Base-by-base conservation (phyloP, 1,140 invertebrate species). In the Chironomus striatipennis region DNA sequence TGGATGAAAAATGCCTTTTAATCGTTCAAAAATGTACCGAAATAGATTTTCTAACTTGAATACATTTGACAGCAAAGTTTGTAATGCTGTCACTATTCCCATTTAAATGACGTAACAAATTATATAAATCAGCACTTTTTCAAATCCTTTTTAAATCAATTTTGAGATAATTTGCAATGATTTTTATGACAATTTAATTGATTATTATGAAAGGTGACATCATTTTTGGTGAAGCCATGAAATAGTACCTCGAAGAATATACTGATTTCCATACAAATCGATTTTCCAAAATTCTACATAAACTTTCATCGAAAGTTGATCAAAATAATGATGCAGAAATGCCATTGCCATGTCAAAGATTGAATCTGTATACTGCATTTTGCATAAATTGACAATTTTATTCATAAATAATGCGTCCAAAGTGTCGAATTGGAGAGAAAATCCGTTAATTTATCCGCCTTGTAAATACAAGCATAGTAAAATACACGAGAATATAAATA, bases 281-380 rank as follows among this genome's bases (percentile, higher is more conserved):
- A 57, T 57, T 57, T 57, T 57, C 47, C 47, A 57, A 57, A 57
- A 57, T 57, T 57, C 47, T n/a, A 57, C 47, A 57, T 57, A 57
- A 57, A 57, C 12, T 57, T 57, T 57, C 47, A 57, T n/a, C 47
- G 47, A 12, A 57, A n/a, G 47, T n/a, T n/a, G 12, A 57, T 57
- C 12, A 57, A n/a, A n/a, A 5, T 57, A 1, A 15, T 57, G 47
- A 57, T 5, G n/a, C 47, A 57, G 5, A 15, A 57, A 57, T 57
- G 47, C n/a, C 47, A 5, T 12, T 57, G n/a, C 47, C 47, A 57
- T 57, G 4, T 57, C n/a, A n/a, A 12, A 57, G 47, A 57, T n/a
- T n/a, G 12, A 57, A n/a, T 5, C 47, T 57, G 5, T 12, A n/a
- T 57, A 57, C 47, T 57, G 5, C 4, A 15, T 57, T 57, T 5